Evolutionary conservation across 2,113 vertebrate genomes (phyloP), one percentile per base, ranked within the genome.

Genomic region (Pedetes capensis): DNA sequence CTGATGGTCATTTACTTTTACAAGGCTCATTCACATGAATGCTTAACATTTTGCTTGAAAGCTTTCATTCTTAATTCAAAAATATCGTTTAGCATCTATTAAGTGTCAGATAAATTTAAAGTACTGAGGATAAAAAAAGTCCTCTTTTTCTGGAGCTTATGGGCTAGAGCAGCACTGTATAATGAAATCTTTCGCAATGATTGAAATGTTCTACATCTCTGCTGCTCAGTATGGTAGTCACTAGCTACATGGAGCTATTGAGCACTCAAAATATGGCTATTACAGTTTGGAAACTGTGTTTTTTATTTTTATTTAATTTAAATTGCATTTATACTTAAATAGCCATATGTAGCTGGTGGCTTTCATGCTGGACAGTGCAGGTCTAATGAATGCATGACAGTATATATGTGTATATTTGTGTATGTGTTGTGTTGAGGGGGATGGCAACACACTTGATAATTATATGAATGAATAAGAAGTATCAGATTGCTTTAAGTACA

Each of bases 271-370:
- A 83, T 91, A 39, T 79, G 51, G 23, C n/a, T 83, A 57, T 78
- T 53, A 29, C 8, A 49, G 9, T 61, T 94, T 87, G 16, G 14
- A 39, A 94, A 80, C 8, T 91, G 1, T 90, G 44, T 61, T 94
- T 94, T 66, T 55, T 12, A 9, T 59, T 71, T 91, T 87, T 79
- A 55, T 80, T 90, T 95, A 59, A 88, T 64, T 92, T 95, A 71
- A 90, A 80, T 79, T 95, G 78, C 64, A 72, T 89, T 51, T 47
- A 80, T 88, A 95, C 81, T 94, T 85, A 87, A 94, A 72, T 78
- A 75, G 12, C 47, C 12, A 74, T 27, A 93, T 39, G 18, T 82
- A 32, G 11, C 71, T 87, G 81, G n/a, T 68, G 37, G 27, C 37
- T 87, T 66, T 61, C 39, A 34, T 34, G 57, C 34, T 75, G 22